Percentiles rank a stretch among this genome's conserved stretches.
These are phyloP conservation scores for Lithodes maja DNA, from an alignment of 2,888 invertebrate genomes.

Conservation along the genomic window DNA sequence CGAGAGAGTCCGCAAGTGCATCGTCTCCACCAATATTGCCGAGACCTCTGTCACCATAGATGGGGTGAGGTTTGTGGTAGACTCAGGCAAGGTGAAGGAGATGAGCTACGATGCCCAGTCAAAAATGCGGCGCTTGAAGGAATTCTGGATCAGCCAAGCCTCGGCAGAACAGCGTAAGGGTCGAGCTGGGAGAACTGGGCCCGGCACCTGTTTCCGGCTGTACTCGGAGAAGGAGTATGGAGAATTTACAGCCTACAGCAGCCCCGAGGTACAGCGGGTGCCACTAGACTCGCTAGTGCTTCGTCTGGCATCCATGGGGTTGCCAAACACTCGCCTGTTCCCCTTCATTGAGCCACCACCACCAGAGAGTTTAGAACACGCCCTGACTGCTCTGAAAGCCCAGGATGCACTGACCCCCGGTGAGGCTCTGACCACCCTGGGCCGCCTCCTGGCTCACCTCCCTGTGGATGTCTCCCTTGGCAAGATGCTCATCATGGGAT, in stretches of 20 bases:
- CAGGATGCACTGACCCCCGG: conserved; percentile 78
- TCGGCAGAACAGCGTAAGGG: conserved; percentile 98
- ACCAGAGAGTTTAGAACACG: conserved; percentile 87
- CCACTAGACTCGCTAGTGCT: conserved; percentile 93
- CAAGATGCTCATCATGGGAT: conserved; percentile 95
- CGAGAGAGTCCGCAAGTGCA: conserved; percentile 90
- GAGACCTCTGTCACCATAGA: conserved; percentile 99
- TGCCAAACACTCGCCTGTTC: conserved; percentile 92
- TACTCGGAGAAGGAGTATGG: conserved; percentile 89
- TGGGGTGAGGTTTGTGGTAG: conserved; percentile 96
- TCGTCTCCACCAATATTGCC: conserved; percentile 98
- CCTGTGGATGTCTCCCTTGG: conserved; percentile 97
- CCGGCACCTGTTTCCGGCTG: conserved; percentile 94
- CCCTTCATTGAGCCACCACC: conserved; percentile 97
- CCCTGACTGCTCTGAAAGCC: conserved; percentile 89
- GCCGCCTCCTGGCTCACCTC: conserved; percentile 88
- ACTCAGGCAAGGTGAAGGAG: conserved; percentile 98
- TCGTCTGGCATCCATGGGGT: conserved; percentile 94
- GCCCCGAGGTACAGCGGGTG: conserved; percentile 95
- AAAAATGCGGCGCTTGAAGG: conserved; percentile 92
- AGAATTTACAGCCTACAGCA: conserved; percentile 87
- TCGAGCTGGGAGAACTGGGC: conserved; percentile 84
- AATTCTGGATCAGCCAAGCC: conserved; percentile 98
- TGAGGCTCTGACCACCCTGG: conserved; percentile 89
- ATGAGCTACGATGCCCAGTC: conserved; percentile 95